A percentile compares a stretch with the other conserved stretches of the same genome.
Evolutionary conservation across 2,888 invertebrate species (phyloP).

Genomic region (Acleris emargana): DNA sequence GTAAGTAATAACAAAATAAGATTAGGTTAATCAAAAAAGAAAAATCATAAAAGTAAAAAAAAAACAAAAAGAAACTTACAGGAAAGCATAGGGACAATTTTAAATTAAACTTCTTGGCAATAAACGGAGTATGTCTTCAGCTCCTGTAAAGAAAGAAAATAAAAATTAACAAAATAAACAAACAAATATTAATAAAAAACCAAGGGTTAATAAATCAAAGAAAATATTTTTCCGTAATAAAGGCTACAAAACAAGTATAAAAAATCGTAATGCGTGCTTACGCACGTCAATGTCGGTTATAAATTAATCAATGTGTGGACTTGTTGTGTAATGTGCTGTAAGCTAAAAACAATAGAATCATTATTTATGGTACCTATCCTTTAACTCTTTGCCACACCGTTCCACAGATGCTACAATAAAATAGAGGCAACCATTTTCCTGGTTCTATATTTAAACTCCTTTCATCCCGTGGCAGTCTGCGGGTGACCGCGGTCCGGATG

Average conservation of each 20-base stretch:
- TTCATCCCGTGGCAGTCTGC: slow-evolving; percentile 54
- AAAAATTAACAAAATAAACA: slow-evolving; percentile 34
- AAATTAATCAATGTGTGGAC: too few relatives aligned
- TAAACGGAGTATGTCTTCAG: slow-evolving; percentile 55
- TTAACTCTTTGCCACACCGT: background rate
- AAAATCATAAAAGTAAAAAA: slow-evolving; percentile 56
- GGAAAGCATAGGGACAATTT: slow-evolving; percentile 79
- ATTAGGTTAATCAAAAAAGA: slow-evolving; percentile 56
- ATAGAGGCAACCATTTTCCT: slow-evolving; percentile 48
- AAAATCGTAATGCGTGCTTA: too few relatives aligned
- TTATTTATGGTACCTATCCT: slow-evolving; percentile 6
- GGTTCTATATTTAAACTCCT: slow-evolving; percentile 69
- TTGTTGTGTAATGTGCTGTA: too few relatives aligned
- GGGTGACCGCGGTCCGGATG: slow-evolving; percentile 46
- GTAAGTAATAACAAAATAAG: slow-evolving; percentile 41
- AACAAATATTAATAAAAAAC: slow-evolving; percentile 42
- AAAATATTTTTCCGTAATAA: too few relatives aligned
- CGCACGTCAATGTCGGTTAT: too few relatives aligned
- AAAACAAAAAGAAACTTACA: slow-evolving; percentile 79
- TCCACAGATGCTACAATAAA: slow-evolving; percentile 30
- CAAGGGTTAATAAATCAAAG: slow-evolving; percentile 32
- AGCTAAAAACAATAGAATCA: too few relatives aligned
- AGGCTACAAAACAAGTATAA: too few relatives aligned
- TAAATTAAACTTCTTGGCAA: slow-evolving; percentile 64
- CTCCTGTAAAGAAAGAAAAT: slow-evolving; percentile 64